A percentile compares a stretch with the other conserved stretches of the same genome.
phyloP scores from a whole-genome alignment of 2,888 invertebrate genomes.

The Sarcophaga rosellei region DNA sequence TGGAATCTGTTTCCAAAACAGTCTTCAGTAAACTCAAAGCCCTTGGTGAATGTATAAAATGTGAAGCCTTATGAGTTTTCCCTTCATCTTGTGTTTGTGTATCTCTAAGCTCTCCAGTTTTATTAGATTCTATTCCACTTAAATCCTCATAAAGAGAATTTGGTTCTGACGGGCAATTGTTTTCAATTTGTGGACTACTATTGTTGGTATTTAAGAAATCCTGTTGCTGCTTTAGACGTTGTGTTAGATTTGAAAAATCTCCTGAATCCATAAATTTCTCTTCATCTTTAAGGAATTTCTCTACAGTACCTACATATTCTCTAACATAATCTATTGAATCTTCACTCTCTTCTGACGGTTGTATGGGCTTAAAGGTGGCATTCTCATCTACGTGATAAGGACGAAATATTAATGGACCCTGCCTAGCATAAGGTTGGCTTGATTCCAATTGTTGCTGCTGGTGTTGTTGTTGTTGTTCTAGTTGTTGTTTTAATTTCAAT shows the following conservation, averaged over 20 bases:
- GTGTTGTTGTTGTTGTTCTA: slow-evolving; percentile 59
- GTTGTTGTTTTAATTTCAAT: slow-evolving; percentile 72
- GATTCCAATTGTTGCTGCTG: slow-evolving; percentile 47
- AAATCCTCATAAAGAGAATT: slow-evolving; percentile 43
- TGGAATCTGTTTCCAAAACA: slow-evolving; percentile 36
- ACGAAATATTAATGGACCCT: slow-evolving; percentile 77
- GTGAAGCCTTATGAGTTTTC: not conserved
- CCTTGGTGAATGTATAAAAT: slow-evolving; percentile 13
- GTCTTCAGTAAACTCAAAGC: slow-evolving; percentile 34
- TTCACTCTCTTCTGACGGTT: slow-evolving; percentile 72
- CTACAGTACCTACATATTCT: slow-evolving; percentile 55
- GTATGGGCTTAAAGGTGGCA: slow-evolving; percentile 80
- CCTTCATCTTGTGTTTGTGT: too few relatives aligned
- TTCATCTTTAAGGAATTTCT: slow-evolving; percentile 50
- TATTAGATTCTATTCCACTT: not conserved
- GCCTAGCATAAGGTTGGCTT: slow-evolving; percentile 48
- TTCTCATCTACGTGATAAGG: slow-evolving; percentile 77
- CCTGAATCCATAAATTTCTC: slow-evolving; percentile 61
- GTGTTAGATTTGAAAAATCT: slow-evolving; percentile 62
- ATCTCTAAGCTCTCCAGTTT: not conserved
- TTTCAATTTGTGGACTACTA: not conserved
- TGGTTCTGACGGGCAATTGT: not conserved
- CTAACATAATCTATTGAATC: slow-evolving; percentile 58
- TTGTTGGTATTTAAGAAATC: not conserved
- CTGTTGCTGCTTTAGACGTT: slow-evolving; percentile 46